Evolutionary conservation across 1,140 invertebrate genomes (phyloP).

Genomic region (Drosophila arawakana): DNA sequence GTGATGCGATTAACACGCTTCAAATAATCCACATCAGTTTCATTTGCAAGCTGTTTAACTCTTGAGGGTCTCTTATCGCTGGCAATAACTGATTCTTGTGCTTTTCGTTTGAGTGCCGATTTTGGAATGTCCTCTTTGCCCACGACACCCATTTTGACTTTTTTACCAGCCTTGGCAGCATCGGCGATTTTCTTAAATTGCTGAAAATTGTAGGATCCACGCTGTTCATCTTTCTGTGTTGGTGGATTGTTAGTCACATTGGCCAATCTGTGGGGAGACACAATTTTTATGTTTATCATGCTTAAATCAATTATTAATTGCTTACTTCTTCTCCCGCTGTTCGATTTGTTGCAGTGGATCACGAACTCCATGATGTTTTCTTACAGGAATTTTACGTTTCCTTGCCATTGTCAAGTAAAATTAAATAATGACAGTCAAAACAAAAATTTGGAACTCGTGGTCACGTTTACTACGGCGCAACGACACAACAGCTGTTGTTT

Average conservation of each 20-base stretch:
- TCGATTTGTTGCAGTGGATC: slow-evolving; percentile 81
- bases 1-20: slow-evolving; percentile 85
- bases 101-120: slow-evolving; percentile 22
- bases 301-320: not conserved
- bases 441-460: slow-evolving; percentile 27
- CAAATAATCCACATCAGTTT: slow-evolving; percentile 85
- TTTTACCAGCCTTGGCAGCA: slow-evolving; percentile 70
- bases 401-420: slow-evolving; percentile 55
- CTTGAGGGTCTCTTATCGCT: slow-evolving; percentile 32
- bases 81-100: not conserved
- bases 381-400: slow-evolving; percentile 80
- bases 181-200: slow-evolving; percentile 74
- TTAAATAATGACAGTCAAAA: slow-evolving; percentile 6
- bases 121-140: slow-evolving; percentile 71
- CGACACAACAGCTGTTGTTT: slow-evolving; percentile 30
- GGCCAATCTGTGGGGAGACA: slow-evolving; percentile 55
- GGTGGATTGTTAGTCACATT: slow-evolving; percentile 81
- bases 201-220: slow-evolving; percentile 71
- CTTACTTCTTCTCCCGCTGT: slow-evolving; percentile 69
- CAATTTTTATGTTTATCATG: not conserved
- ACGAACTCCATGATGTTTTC: slow-evolving; percentile 82
- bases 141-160: slow-evolving; percentile 51
- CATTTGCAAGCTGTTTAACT: slow-evolving; percentile 84
- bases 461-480: slow-evolving; percentile 41
- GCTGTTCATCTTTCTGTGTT: slow-evolving; percentile 65